Evolutionary conservation across 2,888 invertebrate species (phyloP).

Genomic region (Latrodectus elegans): DNA sequence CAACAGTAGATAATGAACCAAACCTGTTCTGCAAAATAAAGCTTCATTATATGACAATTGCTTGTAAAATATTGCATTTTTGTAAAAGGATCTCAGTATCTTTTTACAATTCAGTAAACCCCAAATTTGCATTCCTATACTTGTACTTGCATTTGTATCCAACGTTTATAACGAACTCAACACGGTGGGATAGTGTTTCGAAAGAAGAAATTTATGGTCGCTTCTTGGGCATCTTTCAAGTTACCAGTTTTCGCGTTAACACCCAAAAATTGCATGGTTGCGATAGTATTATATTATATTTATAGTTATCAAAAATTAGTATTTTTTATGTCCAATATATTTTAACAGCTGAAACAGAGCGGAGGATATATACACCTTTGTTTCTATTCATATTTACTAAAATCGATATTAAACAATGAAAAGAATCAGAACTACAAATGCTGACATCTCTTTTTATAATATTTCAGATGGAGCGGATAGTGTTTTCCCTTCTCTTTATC

Average conservation of each 20-base stretch:
- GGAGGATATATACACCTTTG: too few relatives aligned
- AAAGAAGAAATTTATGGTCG: too few relatives aligned
- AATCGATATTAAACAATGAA: too few relatives aligned
- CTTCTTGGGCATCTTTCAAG: too few relatives aligned
- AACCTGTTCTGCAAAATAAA: not conserved
- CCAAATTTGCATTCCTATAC: not conserved
- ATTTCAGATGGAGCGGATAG: constrained; percentile 16
- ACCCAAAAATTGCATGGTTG: too few relatives aligned
- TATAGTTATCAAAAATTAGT: too few relatives aligned
- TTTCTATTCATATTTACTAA: too few relatives aligned
- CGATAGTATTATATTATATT: too few relatives aligned
- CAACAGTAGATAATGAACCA: not conserved
- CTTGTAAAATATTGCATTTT: not conserved
- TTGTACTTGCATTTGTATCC: not conserved
- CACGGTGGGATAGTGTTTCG: not conserved
- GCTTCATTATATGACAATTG: not conserved
- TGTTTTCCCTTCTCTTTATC: constrained; percentile 25
- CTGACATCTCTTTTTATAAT: not conserved
- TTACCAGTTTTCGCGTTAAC: too few relatives aligned
- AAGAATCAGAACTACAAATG: too few relatives aligned
- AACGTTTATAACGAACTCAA: not conserved
- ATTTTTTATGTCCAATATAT: too few relatives aligned
- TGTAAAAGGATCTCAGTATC: not conserved
- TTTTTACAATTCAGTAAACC: not conserved
- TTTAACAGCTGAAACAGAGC: too few relatives aligned